A percentile compares a stretch with the other conserved stretches of the same genome.
Evolutionary conservation across 2,113 vertebrate species (phyloP).

Genomic region (Chaetops frenatus): DNA sequence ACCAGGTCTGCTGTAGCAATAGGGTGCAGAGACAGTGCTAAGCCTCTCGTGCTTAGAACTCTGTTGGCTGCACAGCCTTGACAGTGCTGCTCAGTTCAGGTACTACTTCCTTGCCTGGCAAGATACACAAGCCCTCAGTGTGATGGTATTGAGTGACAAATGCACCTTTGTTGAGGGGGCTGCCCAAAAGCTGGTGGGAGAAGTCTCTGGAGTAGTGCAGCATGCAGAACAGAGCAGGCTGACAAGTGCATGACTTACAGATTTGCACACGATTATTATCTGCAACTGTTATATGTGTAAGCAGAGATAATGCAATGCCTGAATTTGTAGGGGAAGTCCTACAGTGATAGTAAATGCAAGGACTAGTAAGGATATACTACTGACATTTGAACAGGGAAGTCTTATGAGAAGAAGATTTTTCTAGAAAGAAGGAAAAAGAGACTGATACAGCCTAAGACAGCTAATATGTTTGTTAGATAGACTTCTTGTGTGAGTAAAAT

Average conservation of each 20-base stretch:
- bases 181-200: neutral
- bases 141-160: neutral
- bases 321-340: neutral
- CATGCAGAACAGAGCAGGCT: neutral
- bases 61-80: neutral
- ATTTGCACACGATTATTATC: accelerated
- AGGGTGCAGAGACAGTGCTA: neutral
- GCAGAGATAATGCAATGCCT: neutral
- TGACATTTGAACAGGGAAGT: neutral
- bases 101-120: neutral
- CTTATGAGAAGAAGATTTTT: neutral
- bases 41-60: neutral
- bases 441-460: neutral
- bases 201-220: neutral
- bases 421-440: neutral
- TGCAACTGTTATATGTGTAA: neutral
- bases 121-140: accelerated
- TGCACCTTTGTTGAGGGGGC: neutral
- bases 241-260: neutral
- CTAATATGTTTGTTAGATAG: neutral
- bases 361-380: neutral
- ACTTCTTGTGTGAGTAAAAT: neutral
- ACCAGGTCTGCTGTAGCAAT: neutral
- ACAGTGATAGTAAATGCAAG: neutral
- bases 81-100: neutral